Percentiles rank a stretch among this genome's conserved stretches.
These are phyloP conservation scores for Glaucidium brasilianum DNA, from an alignment of 2,113 vertebrate species.

Conservation along the genomic window DNA sequence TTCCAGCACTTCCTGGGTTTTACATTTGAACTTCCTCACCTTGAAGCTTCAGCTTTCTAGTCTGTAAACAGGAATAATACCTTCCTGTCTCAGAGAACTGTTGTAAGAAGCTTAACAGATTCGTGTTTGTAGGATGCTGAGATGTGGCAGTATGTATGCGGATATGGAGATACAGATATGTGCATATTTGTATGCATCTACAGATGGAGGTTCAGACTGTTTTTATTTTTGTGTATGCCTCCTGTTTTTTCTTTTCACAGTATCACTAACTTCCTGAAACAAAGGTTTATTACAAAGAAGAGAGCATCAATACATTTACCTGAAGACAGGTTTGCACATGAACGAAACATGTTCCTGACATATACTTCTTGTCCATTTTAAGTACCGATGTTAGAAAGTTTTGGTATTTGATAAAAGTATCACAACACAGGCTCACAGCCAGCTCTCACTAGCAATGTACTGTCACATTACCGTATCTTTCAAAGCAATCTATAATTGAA, in stretches of 20 bases:
- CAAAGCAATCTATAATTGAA: neutral
- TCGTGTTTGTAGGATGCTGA: neutral
- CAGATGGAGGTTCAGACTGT: neutral
- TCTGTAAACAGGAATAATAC: slow-evolving; percentile 19
- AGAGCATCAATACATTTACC: accelerated
- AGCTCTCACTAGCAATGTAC: neutral
- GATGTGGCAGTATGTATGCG: neutral
- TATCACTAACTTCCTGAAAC: neutral
- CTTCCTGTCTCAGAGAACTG: neutral
- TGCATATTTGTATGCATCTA: neutral
- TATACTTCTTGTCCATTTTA: neutral
- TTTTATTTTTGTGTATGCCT: neutral
- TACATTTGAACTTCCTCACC: neutral
- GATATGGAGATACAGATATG: neutral
- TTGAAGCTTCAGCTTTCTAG: neutral
- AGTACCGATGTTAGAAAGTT: neutral
- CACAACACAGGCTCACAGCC: neutral
- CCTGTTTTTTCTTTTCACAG: neutral
- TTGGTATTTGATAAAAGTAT: neutral
- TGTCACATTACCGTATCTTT: neutral
- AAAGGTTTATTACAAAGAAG: neutral
- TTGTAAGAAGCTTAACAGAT: neutral
- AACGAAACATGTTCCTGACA: neutral
- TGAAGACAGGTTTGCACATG: neutral
- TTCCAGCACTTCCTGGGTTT: neutral